Evolutionary conservation across 2,888 invertebrate genomes (phyloP), one percentile per base, ranked within the genome.

Genomic region (Agapostemon virescens): DNA sequence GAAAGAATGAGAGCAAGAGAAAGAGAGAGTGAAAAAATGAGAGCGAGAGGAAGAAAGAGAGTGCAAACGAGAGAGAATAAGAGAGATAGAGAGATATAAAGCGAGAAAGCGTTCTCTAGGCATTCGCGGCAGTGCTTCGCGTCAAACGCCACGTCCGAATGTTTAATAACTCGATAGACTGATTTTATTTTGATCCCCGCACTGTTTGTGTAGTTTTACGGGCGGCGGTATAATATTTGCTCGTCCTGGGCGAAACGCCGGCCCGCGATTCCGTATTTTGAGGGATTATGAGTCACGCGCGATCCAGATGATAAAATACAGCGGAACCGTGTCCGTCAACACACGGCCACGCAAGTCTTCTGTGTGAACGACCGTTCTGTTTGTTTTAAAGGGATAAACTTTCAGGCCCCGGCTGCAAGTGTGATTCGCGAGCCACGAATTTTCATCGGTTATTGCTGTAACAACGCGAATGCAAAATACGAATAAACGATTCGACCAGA

Each of bases 141-240:
- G 17, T 55, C 55, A 55, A 55, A 55, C 55, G 55, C 55, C 55
- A 23, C 17, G n/a, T 13, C 2, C 36, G 5, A 36, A 36, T 63
- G 36, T 63, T 63, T 63, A 63, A 63, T 63, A 63, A 63, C n/a
- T 61, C 61, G 33, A 61, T 61, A 61, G 33, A 61, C 61, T 61
- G 61, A 61, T 61, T 61, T 61, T 61, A 61, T 61, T 61, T 33
- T 20, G 64, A 84, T 83, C 78, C 64, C 73, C 68, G 55, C 70
- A 58, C 40, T 58, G 58, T 61, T 61, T 33, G 33, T 33, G 20
- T 30, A 61, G 58, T 30, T 30, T 61, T 55, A 55, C 58, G 3
- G 9, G 30, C 20, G 5, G 3, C 30, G 9, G 30, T 30, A 30
- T 61, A 61, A 61, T 61, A 61, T 61, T 61, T 61, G 30, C 58